These are phyloP conservation scores for Leucophenga varia DNA, from an alignment of 1,140 invertebrate genomes.

Conservation along the genomic window DNA sequence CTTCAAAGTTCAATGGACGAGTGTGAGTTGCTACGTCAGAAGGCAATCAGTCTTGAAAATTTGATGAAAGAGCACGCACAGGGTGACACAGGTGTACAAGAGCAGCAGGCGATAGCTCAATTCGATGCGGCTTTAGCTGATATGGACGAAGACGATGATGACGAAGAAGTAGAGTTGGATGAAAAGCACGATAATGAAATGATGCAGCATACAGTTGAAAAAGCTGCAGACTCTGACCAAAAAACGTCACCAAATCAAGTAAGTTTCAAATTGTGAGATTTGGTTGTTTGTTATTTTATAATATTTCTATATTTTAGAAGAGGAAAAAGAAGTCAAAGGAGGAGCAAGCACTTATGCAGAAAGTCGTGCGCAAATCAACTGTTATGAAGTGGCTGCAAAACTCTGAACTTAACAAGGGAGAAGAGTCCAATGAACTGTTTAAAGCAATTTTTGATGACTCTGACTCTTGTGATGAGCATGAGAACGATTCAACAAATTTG, in stretches of 20 bases:
- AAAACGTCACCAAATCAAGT: not conserved
- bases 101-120: slow-evolving; percentile 38
- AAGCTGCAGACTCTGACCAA: not conserved
- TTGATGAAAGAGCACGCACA: slow-evolving; percentile 23
- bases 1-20: slow-evolving; percentile 56
- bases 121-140: slow-evolving; percentile 29
- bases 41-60: slow-evolving; percentile 25
- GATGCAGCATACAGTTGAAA: too few relatives aligned
- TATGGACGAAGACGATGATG: slow-evolving; percentile 23
- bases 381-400: slow-evolving; percentile 49
- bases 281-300: too few relatives aligned
- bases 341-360: slow-evolving; percentile 5
- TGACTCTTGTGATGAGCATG: slow-evolving; percentile 31
- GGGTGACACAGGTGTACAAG: slow-evolving; percentile 31
- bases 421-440: slow-evolving; percentile 38
- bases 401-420: slow-evolving; percentile 49
- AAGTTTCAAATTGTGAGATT: too few relatives aligned
- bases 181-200: slow-evolving; percentile 1
- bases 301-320: too few relatives aligned
- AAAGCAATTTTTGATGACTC: slow-evolving; percentile 43
- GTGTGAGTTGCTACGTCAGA: slow-evolving; percentile 52
- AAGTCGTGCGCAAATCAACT: slow-evolving; percentile 33
- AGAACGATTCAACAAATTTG: slow-evolving; percentile 2
- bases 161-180: slow-evolving; percentile 25
- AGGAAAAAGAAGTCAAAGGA: too few relatives aligned